Evolutionary conservation across 2,888 invertebrate genomes (phyloP), one percentile per base, ranked within the genome.

Genomic region (Tuta absoluta): DNA sequence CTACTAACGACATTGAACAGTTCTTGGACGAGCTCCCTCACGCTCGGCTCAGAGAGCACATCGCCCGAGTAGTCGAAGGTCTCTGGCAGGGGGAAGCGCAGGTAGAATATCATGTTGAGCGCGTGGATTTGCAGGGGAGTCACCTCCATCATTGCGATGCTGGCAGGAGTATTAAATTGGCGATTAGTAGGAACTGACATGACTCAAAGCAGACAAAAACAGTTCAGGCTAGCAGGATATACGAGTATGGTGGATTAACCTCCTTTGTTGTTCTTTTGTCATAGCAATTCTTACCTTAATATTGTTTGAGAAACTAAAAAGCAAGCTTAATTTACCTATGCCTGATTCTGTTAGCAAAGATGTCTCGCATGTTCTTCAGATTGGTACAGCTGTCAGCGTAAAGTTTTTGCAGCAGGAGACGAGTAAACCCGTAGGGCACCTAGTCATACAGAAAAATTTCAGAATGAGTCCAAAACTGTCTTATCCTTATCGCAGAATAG

Each of bases 41-140:
- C 76, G 14, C 71, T 66, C n/a, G 69, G 68, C 14, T 84, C 78
- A 0, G 63, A 63, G 0, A 85, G 69, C 11, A 85, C 60, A 56
- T 85, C 80, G 14, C 73, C 78, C 0, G 65, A 7, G 58, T 69
- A 78, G 0, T 60, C 33, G 57, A 77, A 85, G 0, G 71, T 73
- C 58, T 84, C 85, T 0, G 86, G 87, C 45, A 86, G 68, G 0
- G 82, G 82, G 58, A 85, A 85, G 0, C 76, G 77, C 49, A 83
- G 80, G 63, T 81, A 76, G 63, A 86, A 86, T 63, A 85, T 75
- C 0, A 67, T 69, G 66, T 81, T 94, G 80, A 78, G 91, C 71
- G 70, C 89, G 71, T 74, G 84, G 76, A 74, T 85, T 78, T 74
- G 93, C 68, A 70, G 75, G 69, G 80, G 91, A 80, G 63, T 91